These are phyloP conservation scores for Megaceryle alcyon DNA, from an alignment of 2,797 vertebrate species.

Conservation along the genomic window DNA sequence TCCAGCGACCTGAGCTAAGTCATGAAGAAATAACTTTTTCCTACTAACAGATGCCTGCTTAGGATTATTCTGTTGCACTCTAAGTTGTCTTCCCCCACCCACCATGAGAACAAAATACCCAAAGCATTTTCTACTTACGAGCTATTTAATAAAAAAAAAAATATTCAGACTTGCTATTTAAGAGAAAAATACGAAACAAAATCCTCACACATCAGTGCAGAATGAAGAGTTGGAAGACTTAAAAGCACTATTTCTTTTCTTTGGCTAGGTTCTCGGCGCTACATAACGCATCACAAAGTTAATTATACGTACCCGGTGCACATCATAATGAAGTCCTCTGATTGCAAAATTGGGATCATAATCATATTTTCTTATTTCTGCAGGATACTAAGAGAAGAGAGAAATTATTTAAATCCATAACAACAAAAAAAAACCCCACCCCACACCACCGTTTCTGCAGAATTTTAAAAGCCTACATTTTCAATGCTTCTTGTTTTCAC, in stretches of 20 bases:
- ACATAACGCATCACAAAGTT: background rate
- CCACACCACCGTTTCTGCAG: background rate
- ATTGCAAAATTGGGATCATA: constrained; percentile 95
- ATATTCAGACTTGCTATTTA: background rate
- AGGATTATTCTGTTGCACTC: background rate
- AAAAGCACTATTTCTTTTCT: background rate
- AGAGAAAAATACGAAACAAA: background rate
- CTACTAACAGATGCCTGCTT: background rate
- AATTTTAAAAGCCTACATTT: background rate
- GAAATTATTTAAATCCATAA: background rate
- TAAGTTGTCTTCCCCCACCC: background rate
- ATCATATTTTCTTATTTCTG: constrained; percentile 89
- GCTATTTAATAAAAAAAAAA: background rate
- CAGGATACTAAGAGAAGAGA: constrained; percentile 86
- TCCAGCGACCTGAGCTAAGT: background rate
- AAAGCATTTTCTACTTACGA: background rate
- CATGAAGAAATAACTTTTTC: background rate
- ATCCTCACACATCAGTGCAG: background rate
- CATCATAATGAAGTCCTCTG: constrained; percentile 96
- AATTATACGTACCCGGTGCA: constrained; percentile 89
- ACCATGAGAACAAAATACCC: background rate
- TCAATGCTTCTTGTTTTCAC: background rate
- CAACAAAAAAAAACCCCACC: background rate
- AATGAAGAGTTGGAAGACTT: background rate
- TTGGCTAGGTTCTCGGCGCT: background rate